A percentile compares a stretch with the other conserved stretches of the same genome.
Evolutionary conservation across 2,888 invertebrate genomes (phyloP).

Genomic region (Tinea pellionella): DNA sequence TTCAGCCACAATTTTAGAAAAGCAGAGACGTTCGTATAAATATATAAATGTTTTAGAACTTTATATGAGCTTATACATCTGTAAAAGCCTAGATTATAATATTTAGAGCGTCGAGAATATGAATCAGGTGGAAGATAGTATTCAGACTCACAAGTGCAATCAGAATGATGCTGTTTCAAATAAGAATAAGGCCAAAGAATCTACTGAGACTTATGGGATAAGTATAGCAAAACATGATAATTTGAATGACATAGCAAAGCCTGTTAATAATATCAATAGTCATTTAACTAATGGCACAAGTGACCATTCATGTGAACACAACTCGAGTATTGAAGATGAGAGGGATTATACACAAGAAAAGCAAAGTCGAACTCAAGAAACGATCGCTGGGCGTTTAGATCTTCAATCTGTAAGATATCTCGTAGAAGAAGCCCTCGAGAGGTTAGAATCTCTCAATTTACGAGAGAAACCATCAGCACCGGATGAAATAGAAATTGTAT

Average conservation of each 20-base stretch:
- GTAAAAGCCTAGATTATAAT: conserved; percentile 57
- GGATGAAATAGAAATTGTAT: conserved; percentile 53
- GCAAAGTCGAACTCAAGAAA: neutral
- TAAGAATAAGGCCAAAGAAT: conserved; percentile 64
- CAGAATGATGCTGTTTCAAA: conserved; percentile 49
- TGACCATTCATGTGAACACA: conserved; percentile 43
- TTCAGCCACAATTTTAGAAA: conserved; percentile 59
- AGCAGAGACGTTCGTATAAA: conserved; percentile 49
- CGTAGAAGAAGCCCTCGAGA: conserved; percentile 22
- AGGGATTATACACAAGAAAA: conserved; percentile 31
- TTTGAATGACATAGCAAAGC: neutral
- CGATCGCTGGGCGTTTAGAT: neutral
- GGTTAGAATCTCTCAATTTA: conserved; percentile 23
- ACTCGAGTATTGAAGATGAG: conserved; percentile 29
- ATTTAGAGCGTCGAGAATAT: conserved; percentile 50
- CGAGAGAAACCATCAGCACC: conserved; percentile 23
- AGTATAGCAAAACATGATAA: conserved; percentile 44
- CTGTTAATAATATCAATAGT: conserved; percentile 48
- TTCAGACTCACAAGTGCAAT: conserved; percentile 53
- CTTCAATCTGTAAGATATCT: conserved; percentile 10
- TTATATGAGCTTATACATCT: conserved; percentile 43
- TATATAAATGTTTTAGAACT: conserved; percentile 37
- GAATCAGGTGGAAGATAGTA: conserved; percentile 55
- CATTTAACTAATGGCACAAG: conserved; percentile 59
- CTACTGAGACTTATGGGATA: conserved; percentile 44